Conservation (phyloP, 2,113 vertebrate species). For the Ancistrus triradiatus region DNA sequence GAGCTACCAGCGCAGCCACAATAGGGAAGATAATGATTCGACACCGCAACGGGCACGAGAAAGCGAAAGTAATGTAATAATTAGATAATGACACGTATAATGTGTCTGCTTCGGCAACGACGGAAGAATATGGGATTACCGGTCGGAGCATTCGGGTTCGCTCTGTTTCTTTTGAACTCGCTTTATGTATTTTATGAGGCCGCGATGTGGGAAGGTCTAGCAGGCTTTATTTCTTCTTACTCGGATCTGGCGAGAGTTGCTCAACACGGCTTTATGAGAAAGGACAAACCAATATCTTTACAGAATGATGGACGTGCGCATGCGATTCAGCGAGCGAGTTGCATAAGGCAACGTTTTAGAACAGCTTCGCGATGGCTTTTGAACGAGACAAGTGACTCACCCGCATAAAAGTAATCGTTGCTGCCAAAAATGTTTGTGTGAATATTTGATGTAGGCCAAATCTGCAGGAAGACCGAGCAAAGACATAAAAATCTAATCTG, state of each 20-base stretch:
- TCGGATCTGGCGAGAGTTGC: constrained; percentile 17
- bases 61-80: constrained; percentile 15
- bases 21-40: neutral
- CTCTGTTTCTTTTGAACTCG: constrained; percentile 7
- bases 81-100: constrained; percentile 24
- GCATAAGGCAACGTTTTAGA: no score
- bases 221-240: constrained; percentile 20
- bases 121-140: constrained; percentile 2
- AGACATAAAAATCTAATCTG: no score
- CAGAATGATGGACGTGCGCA: no score
- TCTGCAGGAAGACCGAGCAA: no score
- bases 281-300: no score
- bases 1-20: constrained; percentile 21
- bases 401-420: no score
- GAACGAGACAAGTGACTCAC: no score
- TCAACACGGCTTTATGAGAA: constrained; percentile 14
- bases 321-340: no score
- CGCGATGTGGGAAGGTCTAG: constrained; percentile 13
- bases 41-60: constrained; percentile 1
- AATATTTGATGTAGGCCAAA: no score
- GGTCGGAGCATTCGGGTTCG: neutral
- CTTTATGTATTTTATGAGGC: constrained; percentile 3
- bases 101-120: constrained; percentile 12
- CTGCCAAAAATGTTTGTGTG: no score
- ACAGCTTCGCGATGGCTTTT: no score